phyloP scores from a whole-genome alignment of 2,888 invertebrate species.

The Noctua comes region DNA sequence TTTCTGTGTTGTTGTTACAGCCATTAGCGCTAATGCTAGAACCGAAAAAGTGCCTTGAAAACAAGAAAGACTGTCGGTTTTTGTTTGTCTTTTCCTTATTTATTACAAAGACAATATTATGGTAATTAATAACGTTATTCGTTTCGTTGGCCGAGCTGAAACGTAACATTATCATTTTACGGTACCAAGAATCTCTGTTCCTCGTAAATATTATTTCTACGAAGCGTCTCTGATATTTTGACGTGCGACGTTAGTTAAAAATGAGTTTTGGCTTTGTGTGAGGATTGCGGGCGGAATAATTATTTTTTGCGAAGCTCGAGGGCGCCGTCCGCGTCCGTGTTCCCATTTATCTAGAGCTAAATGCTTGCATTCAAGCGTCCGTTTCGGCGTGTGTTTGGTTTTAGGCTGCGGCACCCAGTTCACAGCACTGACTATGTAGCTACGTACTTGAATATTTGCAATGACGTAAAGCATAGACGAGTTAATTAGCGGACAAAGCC shows the following conservation, averaged over 20 bases:
- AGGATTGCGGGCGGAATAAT: conserved; percentile 78
- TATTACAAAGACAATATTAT: conserved; percentile 53
- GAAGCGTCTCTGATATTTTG: conserved; percentile 71
- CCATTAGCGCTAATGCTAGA: conserved; percentile 41
- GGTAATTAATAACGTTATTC: conserved; percentile 60
- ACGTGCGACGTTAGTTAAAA: conserved; percentile 75
- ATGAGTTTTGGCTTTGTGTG: conserved; percentile 78
- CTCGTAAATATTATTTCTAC: conserved; percentile 64
- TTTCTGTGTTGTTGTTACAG: conserved; percentile 49
- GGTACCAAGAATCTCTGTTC: conserved; percentile 54
- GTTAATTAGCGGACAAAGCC: conserved; percentile 44
- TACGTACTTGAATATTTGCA: conserved; percentile 33
- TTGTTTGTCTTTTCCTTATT: conserved; percentile 46
- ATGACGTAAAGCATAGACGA: conserved; percentile 17
- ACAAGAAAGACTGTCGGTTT: conserved; percentile 25
- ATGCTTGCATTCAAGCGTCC: conserved; percentile 78
- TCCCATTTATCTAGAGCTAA: conserved; percentile 80
- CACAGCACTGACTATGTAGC: conserved; percentile 22
- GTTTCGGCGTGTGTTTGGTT: conserved; percentile 73
- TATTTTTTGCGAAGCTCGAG: conserved; percentile 77
- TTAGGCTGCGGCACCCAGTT: conserved; percentile 59
- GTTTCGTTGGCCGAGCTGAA: conserved; percentile 48
- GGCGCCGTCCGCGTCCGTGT: conserved; percentile 73
- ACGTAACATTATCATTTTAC: conserved; percentile 45
- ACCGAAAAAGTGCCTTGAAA: conserved; percentile 49